Conservation (phyloP, 2,888 invertebrate species). For the Tricholauxania praeusta region DNA sequence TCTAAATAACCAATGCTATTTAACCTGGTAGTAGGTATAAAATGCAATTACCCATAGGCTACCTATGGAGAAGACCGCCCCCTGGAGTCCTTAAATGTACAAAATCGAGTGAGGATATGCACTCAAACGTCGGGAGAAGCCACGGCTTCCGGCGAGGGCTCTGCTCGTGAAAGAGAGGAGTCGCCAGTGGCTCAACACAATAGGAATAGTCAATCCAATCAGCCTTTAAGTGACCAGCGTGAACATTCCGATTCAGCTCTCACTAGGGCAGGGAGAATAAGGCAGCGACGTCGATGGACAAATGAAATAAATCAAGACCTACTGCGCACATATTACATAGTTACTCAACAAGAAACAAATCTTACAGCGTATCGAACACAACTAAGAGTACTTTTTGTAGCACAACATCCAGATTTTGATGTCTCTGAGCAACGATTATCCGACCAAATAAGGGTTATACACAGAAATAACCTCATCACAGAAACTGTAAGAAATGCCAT, state of each 20-base stretch:
- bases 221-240: too few species aligned
- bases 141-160: slow-evolving; percentile 44
- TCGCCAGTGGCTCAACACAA: slow-evolving; percentile 38
- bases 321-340: slow-evolving; percentile 33
- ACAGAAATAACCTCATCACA: slow-evolving; percentile 33
- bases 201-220: too few species aligned
- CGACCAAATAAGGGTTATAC: slow-evolving; percentile 24
- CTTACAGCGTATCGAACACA: slow-evolving; percentile 30
- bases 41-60: background rate
- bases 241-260: background rate
- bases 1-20: too few species aligned
- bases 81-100: background rate
- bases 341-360: slow-evolving; percentile 29
- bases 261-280: slow-evolving; percentile 22
- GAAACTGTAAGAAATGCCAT: too few species aligned
- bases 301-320: slow-evolving; percentile 30
- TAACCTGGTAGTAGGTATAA: background rate
- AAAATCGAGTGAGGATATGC: slow-evolving; percentile 43
- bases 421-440: slow-evolving; percentile 28
- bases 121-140: slow-evolving; percentile 42
- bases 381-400: slow-evolving; percentile 19
- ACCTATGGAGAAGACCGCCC: background rate
- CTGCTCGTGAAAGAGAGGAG: slow-evolving; percentile 33
- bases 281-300: slow-evolving; percentile 36
- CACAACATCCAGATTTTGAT: slow-evolving; percentile 28